phyloP scores from a whole-genome alignment of 2,113 vertebrate species.

The Gopherus flavomarginatus region DNA sequence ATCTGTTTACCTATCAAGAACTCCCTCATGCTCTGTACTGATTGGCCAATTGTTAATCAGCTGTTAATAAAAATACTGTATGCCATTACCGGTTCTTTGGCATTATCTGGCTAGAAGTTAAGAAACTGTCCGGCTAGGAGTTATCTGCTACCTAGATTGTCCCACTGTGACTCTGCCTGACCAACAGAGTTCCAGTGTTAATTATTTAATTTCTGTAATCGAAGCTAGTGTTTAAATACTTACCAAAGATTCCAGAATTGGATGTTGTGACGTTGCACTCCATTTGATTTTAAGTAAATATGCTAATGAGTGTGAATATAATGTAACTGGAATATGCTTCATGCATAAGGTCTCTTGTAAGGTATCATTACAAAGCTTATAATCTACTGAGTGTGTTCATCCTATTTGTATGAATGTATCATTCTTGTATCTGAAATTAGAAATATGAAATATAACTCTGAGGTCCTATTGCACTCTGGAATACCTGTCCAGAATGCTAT shows the following conservation, averaged over 20 bases:
- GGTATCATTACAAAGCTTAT: too few relatives aligned
- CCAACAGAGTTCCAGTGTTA: neutral
- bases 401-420: too few relatives aligned
- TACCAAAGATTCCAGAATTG: neutral
- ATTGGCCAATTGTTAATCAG: neutral
- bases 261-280: too few relatives aligned
- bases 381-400: too few relatives aligned
- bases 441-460: too few relatives aligned
- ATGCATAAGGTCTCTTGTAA: too few relatives aligned
- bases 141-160: neutral
- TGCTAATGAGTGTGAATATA: too few relatives aligned
- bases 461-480: neutral
- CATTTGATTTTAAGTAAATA: too few relatives aligned
- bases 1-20: neutral
- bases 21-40: neutral
- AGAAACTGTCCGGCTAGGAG: neutral
- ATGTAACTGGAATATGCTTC: too few relatives aligned
- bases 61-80: neutral
- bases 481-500: neutral
- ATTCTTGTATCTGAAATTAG: too few relatives aligned
- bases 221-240: neutral
- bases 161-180: neutral
- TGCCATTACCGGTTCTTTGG: neutral
- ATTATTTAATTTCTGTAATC: neutral
- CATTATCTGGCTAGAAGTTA: neutral